phyloP scores from a whole-genome alignment of 1,140 invertebrate genomes.

The Brachystomella parvula region DNA sequence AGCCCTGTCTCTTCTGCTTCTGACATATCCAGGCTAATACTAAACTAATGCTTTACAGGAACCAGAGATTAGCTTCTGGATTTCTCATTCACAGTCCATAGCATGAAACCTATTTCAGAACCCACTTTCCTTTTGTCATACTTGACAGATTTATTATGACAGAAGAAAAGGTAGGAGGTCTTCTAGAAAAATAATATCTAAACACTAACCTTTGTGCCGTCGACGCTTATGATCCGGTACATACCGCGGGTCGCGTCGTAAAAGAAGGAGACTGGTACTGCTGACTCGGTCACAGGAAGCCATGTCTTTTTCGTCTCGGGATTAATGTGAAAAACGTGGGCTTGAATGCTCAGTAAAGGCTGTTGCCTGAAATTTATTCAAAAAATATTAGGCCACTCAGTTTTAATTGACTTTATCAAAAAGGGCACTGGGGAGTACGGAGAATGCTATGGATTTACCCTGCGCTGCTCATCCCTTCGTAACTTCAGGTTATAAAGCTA shows the following conservation, averaged over 20 bases:
- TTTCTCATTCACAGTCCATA: neutral
- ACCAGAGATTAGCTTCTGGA: neutral
- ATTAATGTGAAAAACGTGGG: constrained; percentile 98
- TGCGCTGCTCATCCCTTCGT: too few species aligned
- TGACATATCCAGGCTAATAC: constrained; percentile 3
- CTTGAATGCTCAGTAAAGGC: constrained; percentile 31
- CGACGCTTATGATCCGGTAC: constrained; percentile 93
- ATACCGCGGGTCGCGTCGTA: constrained; percentile 92
- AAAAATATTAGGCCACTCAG: neutral
- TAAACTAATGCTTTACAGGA: neutral
- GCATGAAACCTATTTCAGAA: neutral
- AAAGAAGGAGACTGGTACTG: constrained; percentile 95
- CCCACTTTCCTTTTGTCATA: constrained; percentile 2
- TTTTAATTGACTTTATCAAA: neutral
- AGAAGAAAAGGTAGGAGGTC: neutral
- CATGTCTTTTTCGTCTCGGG: constrained; percentile 96
- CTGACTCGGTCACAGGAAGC: constrained; percentile 90
- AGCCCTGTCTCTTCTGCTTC: neutral
- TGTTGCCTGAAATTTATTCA: constrained; percentile 25
- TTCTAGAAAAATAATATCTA: neutral
- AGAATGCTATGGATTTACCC: too few species aligned
- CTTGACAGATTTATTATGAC: constrained; percentile 5
- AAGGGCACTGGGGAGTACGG: too few species aligned
- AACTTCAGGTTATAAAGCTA: too few species aligned
- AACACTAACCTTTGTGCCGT: constrained; percentile 75